A percentile compares a stretch with the other conserved stretches of the same genome.
phyloP scores from a whole-genome alignment of 2,888 invertebrate species.

The Tupiocoris notatus region DNA sequence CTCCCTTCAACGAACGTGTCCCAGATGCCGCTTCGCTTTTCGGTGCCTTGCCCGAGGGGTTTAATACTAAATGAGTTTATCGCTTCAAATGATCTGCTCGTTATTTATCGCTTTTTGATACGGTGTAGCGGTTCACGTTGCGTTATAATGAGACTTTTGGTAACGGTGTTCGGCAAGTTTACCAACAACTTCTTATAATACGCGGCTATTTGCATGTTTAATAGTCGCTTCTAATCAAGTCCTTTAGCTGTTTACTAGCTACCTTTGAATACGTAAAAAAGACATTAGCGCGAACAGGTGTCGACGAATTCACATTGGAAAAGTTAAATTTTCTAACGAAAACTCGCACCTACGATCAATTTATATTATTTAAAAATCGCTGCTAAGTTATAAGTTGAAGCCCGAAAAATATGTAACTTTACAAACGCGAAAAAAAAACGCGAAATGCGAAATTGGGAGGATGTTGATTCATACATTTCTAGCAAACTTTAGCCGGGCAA shows the following conservation, averaged over 20 bases:
- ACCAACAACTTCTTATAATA: neutral
- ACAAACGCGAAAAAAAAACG: no score
- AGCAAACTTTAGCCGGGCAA: no score
- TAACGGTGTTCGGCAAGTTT: neutral
- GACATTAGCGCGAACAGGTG: no score
- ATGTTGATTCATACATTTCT: no score
- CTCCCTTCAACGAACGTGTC: constrained; percentile 23
- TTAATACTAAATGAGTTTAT: neutral
- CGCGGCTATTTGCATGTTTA: neutral
- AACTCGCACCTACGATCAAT: no score
- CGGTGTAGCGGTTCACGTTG: neutral
- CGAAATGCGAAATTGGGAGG: no score
- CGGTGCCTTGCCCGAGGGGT: neutral
- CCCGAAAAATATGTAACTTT: no score
- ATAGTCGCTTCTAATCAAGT: neutral
- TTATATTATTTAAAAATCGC: no score
- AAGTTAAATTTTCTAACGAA: no score
- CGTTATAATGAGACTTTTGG: neutral
- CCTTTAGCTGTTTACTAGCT: neutral
- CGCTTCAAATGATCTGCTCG: neutral
- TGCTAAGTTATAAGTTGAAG: no score
- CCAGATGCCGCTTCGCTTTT: constrained; percentile 19
- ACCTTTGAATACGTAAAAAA: no score
- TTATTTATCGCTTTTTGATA: neutral
- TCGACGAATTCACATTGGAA: no score